Evolutionary conservation across 2,888 invertebrate species (phyloP).

Genomic region (Falcaria lacertinaria): DNA sequence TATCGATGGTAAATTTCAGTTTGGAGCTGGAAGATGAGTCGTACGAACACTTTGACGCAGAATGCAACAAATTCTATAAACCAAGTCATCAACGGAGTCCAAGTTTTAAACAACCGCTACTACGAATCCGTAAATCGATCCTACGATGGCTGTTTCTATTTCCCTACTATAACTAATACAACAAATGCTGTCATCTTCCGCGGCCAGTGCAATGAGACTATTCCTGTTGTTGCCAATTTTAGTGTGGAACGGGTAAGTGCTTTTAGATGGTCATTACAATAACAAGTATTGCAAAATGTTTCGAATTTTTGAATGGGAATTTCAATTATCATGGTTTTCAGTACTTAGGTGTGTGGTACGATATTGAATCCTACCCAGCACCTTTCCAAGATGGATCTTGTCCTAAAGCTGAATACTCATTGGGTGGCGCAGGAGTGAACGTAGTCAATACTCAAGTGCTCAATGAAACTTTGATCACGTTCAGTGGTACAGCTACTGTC

Average conservation of each 20-base stretch:
- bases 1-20: constrained; percentile 28
- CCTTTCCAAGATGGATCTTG: constrained; percentile 48
- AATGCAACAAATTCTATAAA: constrained; percentile 28
- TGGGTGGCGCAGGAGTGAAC: constrained; percentile 33
- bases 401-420: constrained; percentile 45
- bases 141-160: constrained; percentile 25
- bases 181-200: constrained; percentile 15
- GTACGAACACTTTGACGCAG: constrained; percentile 24
- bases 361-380: constrained; percentile 51
- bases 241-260: constrained; percentile 18
- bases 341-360: constrained; percentile 45
- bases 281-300: too few relatives aligned
- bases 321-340: not conserved
- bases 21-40: constrained; percentile 51
- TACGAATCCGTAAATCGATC: constrained; percentile 30
- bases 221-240: constrained; percentile 16
- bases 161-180: constrained; percentile 14
- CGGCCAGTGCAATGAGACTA: constrained; percentile 16
- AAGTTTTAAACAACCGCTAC: constrained; percentile 37
- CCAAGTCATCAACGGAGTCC: constrained; percentile 20
- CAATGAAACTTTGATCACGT: constrained; percentile 67
- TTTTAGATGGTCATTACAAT: not conserved
- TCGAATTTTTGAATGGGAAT: too few relatives aligned
- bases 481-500: constrained; percentile 70
- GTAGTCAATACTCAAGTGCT: constrained; percentile 56